Conservation (phyloP, 1,140 invertebrate species). For the Charaxes varanes region DNA sequence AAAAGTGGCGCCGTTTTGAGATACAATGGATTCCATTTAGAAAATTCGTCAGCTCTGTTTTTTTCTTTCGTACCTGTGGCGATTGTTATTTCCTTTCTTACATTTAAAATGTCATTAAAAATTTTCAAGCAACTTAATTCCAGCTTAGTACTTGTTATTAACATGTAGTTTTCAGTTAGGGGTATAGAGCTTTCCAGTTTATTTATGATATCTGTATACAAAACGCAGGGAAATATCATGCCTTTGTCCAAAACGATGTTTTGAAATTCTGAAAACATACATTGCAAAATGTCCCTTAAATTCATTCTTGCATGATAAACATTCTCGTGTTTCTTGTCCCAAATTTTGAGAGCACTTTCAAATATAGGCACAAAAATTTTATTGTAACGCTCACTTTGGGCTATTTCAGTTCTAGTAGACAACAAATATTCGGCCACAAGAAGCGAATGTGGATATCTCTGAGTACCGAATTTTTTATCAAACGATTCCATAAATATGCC, state of each 20-base stretch:
- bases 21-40: neutral
- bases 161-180: constrained; percentile 24
- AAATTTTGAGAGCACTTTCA: constrained; percentile 21
- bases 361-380: constrained; percentile 27
- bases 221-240: constrained; percentile 21
- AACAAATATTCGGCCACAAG: constrained; percentile 28
- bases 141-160: constrained; percentile 28
- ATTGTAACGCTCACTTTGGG: constrained; percentile 23
- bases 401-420: constrained; percentile 14
- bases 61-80: neutral
- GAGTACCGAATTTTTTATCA: constrained; percentile 13
- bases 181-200: constrained; percentile 24
- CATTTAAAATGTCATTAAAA: constrained; percentile 13
- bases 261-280: constrained; percentile 13
- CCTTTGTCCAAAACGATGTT: constrained; percentile 22
- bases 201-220: constrained; percentile 26
- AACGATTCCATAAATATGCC: constrained; percentile 24
- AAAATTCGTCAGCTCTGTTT: neutral
- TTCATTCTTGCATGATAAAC: constrained; percentile 16
- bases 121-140: constrained; percentile 18
- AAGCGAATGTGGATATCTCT: constrained; percentile 7
- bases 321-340: constrained; percentile 18
- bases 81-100: neutral
- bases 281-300: constrained; percentile 15
- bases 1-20: constrained; percentile 14